Evolutionary conservation across 2,113 vertebrate species (phyloP).

Genomic region (Cardinalis cardinalis): DNA sequence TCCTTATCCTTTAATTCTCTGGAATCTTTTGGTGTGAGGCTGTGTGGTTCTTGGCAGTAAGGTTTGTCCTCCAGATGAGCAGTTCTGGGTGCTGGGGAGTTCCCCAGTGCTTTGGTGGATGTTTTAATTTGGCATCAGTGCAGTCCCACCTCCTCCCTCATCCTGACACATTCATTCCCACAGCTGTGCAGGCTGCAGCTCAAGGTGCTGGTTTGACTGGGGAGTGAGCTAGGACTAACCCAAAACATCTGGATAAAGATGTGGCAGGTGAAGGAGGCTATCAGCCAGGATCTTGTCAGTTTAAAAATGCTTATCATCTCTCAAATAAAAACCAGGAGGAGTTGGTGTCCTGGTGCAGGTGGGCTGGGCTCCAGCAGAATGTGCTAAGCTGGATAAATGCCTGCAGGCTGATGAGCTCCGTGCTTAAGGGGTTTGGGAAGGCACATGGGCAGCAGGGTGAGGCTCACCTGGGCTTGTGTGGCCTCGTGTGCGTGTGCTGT

Average conservation of each 20-base stretch:
- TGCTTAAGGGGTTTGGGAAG: conserved; percentile 1
- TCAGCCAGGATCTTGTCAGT: neutral
- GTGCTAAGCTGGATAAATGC: conserved; percentile 23
- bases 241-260: neutral
- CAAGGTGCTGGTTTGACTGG: neutral
- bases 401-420: neutral
- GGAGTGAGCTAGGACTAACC: neutral
- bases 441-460: neutral
- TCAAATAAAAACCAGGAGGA: neutral
- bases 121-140: neutral
- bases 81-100: neutral
- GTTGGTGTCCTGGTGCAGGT: neutral
- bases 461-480: neutral
- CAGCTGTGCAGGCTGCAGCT: neutral
- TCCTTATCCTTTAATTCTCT: conserved; percentile 33
- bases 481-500: rapidly evolving
- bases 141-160: neutral
- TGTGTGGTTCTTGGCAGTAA: neutral
- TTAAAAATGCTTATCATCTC: neutral
- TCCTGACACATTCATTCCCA: neutral
- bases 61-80: neutral
- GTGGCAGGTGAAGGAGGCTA: neutral
- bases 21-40: neutral
- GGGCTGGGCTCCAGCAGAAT: neutral
- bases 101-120: neutral